Base-by-base conservation (phyloP, 2,888 invertebrate species). In the Drosophila affinis region DNA sequence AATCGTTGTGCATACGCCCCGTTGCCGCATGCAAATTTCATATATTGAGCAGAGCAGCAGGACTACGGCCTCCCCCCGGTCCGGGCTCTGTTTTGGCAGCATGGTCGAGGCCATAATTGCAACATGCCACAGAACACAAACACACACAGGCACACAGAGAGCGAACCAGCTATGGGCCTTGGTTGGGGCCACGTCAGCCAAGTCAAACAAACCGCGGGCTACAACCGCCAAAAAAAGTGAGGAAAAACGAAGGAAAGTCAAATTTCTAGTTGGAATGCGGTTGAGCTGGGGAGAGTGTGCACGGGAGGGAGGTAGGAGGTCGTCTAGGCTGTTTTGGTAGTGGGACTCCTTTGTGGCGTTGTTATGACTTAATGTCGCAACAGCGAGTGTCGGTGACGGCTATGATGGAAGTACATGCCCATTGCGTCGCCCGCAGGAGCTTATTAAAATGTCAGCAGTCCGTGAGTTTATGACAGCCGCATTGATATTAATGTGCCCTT, bases 391-490 rank as follows among this genome's bases (percentile, higher is more conserved):
- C 79, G 29, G 79, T 82, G 81, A 84, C 78, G 78, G 75, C 76
- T 75, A 72, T 81, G 79, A 79, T 80, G 78, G 78, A 79, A 79
- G 78, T 77, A 79, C 84, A 77, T 54, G 64, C 55, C 54, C 55
- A 52, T 71, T n/a, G 46, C 65, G 73, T 27, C 47, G 54, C 75
- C 72, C 78, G 75, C 62, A 79, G 76, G 62, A 80, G 88, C 83
- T 89, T 88, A 89, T 90, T 87, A 88, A 90, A 85, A 88, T 79
- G 87, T 89, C 87, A 88, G 89, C 90, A 91, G 89, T 87, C 82
- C 87, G 3, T 77, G 87, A 83, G 87, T 90, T 91, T 91, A 91
- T 90, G 87, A 89, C 86, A 90, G 89, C 91, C 81, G 91, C 86
- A 89, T 78, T 78, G 75, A 69, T 39, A 89, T 80, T 78, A 74